These are phyloP conservation scores for Alouatta caraya DNA, from an alignment of 2,797 vertebrate species.

Conservation along the genomic window DNA sequence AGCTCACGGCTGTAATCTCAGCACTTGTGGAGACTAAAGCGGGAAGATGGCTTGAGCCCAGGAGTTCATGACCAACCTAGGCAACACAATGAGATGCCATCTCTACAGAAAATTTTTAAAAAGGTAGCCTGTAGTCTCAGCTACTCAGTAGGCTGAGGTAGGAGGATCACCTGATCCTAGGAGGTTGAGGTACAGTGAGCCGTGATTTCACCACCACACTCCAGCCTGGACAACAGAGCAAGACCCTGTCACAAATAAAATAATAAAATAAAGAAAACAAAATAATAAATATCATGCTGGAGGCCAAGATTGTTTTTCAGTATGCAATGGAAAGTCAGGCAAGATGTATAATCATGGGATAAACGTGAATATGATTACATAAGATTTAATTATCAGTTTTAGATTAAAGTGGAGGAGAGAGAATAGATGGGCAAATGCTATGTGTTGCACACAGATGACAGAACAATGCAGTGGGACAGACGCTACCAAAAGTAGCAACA, in stretches of 20 bases:
- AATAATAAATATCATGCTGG: background rate
- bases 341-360: background rate
- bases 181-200: background rate
- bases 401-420: background rate
- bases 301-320: background rate
- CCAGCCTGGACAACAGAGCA: background rate
- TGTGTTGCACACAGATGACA: background rate
- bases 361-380: background rate
- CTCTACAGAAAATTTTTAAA: background rate
- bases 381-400: background rate
- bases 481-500: background rate
- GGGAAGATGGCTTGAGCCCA: background rate
- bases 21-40: background rate
- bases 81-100: background rate
- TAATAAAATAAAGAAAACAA: background rate
- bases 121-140: background rate
- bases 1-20: background rate
- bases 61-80: background rate
- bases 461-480: background rate
- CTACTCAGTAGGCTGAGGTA: background rate
- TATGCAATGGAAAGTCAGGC: background rate
- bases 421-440: background rate
- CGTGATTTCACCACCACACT: background rate
- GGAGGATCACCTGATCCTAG: background rate
- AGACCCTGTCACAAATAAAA: background rate